phyloP scores from a whole-genome alignment of 1,140 invertebrate species.

The Cephus cinctus region DNA sequence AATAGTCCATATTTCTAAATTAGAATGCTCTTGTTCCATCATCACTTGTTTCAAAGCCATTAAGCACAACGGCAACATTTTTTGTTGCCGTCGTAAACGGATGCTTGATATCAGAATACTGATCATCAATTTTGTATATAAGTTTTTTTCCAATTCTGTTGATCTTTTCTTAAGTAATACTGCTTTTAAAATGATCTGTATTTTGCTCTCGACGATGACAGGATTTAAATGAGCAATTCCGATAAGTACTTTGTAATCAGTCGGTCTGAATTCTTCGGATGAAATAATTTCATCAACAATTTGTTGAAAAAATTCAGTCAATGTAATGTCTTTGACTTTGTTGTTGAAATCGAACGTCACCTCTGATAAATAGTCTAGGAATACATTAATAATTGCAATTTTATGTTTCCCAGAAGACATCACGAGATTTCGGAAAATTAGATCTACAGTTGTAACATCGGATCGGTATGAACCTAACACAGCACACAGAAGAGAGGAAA shows the following conservation, averaged over 20 bases:
- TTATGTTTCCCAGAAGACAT: constrained; percentile 24
- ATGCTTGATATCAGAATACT: constrained; percentile 23
- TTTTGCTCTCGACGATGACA: constrained; percentile 37
- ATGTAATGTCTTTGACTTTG: constrained; percentile 26
- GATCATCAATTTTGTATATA: constrained; percentile 29
- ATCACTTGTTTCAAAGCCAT: constrained; percentile 11
- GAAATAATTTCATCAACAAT: constrained; percentile 31
- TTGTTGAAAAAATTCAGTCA: constrained; percentile 34
- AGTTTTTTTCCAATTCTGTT: constrained; percentile 10
- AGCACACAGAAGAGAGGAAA: constrained; percentile 22
- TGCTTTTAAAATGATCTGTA: constrained; percentile 30
- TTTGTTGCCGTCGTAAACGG: constrained; percentile 28
- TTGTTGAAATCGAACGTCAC: constrained; percentile 37
- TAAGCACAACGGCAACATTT: constrained; percentile 27
- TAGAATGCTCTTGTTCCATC: neutral
- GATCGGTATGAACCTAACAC: constrained; percentile 22
- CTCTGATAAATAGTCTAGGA: constrained; percentile 26
- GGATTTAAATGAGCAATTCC: constrained; percentile 41
- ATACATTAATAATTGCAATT: constrained; percentile 23
- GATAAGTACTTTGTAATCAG: constrained; percentile 31
- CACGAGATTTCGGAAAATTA: constrained; percentile 34
- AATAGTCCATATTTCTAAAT: constrained; percentile 12
- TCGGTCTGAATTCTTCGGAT: constrained; percentile 13
- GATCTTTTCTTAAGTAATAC: constrained; percentile 26
- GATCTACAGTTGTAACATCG: constrained; percentile 27